Evolutionary conservation across 2,797 vertebrate genomes (phyloP), one percentile per base, ranked within the genome.

Genomic region (Lacerta bilineata): DNA sequence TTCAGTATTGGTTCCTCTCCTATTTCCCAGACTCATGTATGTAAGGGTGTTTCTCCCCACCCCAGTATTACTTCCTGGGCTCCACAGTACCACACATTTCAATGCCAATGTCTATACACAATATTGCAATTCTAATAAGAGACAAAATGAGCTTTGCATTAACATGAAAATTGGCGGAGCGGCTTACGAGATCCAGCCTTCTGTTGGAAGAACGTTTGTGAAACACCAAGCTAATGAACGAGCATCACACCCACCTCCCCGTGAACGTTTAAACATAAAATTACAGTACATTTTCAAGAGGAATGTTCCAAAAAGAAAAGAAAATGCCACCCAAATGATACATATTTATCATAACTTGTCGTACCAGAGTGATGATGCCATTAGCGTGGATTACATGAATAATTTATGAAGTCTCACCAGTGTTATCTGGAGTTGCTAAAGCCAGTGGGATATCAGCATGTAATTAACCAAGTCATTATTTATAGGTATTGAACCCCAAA

Each of bases 211-310:
- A 88, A 61, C 86, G 78, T 84, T 59, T 91, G 36, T 75, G 85
- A 91, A 94, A 80, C 13, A 64, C 81, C 90, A 88, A 80, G 82
- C 89, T 92, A 91, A 93, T 88, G 76, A 93, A 91, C 83, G 50
- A 69, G 90, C 92, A 83, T 18, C 15, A 3, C 84, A 72, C 23
- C 50, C 88, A 25, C 18, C 39, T 84, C 50, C 72, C 89, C 88
- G 93, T 90, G 85, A 77, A 89, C 61, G 83, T 46, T 33, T 78
- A 86, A 84, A 69, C 9, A 80, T 89, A 50, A 94, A 90, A 80
- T 93, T 80, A 46, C 46, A 36, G 33, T 81, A 72, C 1, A 15
- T 90, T 91, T 91, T 89, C 76, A 90, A 85, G 81, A 91, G 61
- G 64, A 87, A 29, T 46, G 76, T 33, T 87, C 50, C 36, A 64